phyloP scores from a whole-genome alignment of 1,140 invertebrate genomes.

The Pseudomyrmex sp. region DNA sequence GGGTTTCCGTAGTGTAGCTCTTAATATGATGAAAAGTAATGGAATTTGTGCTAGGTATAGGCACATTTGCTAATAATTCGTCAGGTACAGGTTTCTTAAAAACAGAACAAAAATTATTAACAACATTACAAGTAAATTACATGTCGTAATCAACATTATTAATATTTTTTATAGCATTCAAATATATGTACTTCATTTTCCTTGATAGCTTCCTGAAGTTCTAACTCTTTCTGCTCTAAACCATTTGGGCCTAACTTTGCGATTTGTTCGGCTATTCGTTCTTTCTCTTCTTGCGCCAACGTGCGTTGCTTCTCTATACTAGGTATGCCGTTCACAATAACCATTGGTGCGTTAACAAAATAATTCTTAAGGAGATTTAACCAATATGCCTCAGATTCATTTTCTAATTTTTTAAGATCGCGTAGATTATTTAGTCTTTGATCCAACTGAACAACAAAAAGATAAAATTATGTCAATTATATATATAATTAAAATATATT shows the following conservation, averaged over 20 bases:
- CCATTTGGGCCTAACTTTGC: constrained; percentile 88
- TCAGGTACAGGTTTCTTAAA: constrained; percentile 88
- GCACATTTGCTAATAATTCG: constrained; percentile 89
- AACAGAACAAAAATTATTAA: constrained; percentile 36
- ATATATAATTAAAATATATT: constrained; percentile 33
- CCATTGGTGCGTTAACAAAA: constrained; percentile 87
- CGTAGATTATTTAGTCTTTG: constrained; percentile 90
- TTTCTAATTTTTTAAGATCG: constrained; percentile 87
- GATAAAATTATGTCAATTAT: constrained; percentile 12
- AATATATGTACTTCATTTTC: constrained; percentile 89
- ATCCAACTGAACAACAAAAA: constrained; percentile 87
- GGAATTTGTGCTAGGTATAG: constrained; percentile 89
- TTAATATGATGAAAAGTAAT: constrained; percentile 90
- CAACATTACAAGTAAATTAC: not conserved
- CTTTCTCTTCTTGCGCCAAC: constrained; percentile 88
- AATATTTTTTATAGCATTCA: constrained; percentile 18
- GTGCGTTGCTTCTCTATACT: constrained; percentile 87
- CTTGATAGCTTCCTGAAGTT: constrained; percentile 89
- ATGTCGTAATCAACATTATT: not conserved
- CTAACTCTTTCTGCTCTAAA: constrained; percentile 87
- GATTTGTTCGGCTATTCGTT: constrained; percentile 88
- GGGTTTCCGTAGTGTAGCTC: constrained; percentile 85
- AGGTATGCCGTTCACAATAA: constrained; percentile 86
- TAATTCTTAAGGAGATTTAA: constrained; percentile 89
- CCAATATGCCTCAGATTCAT: constrained; percentile 90